Evolutionary conservation across 2,888 invertebrate genomes (phyloP).

Genomic region (Mesoligia furuncula): DNA sequence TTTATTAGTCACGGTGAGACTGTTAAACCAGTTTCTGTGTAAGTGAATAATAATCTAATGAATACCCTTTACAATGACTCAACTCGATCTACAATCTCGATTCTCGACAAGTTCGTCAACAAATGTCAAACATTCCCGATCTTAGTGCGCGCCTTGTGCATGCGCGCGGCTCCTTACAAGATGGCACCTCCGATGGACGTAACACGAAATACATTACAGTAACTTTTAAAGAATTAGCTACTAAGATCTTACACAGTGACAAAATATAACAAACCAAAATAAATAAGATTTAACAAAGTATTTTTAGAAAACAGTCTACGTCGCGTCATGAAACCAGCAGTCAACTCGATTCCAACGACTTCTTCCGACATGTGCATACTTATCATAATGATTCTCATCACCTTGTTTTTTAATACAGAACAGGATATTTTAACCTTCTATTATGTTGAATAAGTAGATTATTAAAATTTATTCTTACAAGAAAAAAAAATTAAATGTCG

Average conservation of each 20-base stretch:
- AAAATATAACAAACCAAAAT: not conserved
- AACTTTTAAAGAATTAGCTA: not conserved
- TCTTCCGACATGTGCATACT: not conserved
- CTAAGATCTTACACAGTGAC: not conserved
- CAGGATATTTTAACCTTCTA: not conserved
- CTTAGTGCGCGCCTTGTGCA: not conserved
- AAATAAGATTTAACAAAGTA: not conserved
- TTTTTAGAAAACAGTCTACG: not conserved
- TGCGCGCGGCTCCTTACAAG: not conserved
- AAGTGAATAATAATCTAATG: not conserved
- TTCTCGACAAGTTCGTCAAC: not conserved
- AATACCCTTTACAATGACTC: not conserved
- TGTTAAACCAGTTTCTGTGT: conserved; percentile 16
- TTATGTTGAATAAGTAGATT: conserved; percentile 10
- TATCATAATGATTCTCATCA: not conserved
- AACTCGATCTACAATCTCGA: not conserved
- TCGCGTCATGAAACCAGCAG: not conserved
- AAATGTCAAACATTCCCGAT: not conserved
- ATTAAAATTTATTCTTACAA: not conserved
- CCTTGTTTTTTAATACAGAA: not conserved
- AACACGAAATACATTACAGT: not conserved
- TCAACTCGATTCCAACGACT: not conserved
- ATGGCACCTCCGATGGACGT: not conserved
- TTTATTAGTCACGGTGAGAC: conserved; percentile 22
- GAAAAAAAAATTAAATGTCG: conserved; percentile 1